Evolutionary conservation across 2,113 vertebrate species (phyloP).

Genomic region (Pardalotus punctatus): DNA sequence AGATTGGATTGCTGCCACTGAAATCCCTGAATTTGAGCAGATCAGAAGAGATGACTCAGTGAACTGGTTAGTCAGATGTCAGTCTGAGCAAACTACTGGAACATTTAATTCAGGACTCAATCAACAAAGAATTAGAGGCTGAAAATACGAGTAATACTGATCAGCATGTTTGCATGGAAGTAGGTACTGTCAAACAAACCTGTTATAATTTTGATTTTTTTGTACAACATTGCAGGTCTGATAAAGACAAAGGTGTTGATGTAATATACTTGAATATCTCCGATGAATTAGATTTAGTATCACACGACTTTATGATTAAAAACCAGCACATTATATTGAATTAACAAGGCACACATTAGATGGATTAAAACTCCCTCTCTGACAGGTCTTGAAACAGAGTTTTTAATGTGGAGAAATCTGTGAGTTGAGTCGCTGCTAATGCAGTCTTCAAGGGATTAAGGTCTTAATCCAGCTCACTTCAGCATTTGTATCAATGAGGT

Average conservation of each 20-base stretch:
- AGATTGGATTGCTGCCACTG: not conserved
- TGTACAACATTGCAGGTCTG: not conserved
- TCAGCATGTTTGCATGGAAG: not conserved
- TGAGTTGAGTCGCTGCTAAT: not conserved
- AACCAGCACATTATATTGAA: not conserved
- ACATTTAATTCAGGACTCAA: not conserved
- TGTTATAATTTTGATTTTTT: not conserved
- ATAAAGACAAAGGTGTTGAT: not conserved
- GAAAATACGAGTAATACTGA: not conserved
- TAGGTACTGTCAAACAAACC: not conserved
- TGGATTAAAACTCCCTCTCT: not conserved
- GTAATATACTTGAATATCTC: not conserved
- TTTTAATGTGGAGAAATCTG: constrained; percentile 17
- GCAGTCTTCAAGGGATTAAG: not conserved
- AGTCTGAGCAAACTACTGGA: not conserved
- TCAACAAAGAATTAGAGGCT: not conserved
- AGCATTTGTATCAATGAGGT: not conserved
- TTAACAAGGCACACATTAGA: not conserved
- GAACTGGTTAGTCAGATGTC: not conserved
- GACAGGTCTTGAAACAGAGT: not conserved
- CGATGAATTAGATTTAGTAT: not conserved
- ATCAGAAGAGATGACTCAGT: not conserved
- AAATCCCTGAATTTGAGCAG: not conserved
- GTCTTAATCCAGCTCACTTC: not conserved
- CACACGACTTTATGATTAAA: not conserved